phyloP scores from a whole-genome alignment of 2,797 vertebrate species.

The Urosaurus nigricauda region DNA sequence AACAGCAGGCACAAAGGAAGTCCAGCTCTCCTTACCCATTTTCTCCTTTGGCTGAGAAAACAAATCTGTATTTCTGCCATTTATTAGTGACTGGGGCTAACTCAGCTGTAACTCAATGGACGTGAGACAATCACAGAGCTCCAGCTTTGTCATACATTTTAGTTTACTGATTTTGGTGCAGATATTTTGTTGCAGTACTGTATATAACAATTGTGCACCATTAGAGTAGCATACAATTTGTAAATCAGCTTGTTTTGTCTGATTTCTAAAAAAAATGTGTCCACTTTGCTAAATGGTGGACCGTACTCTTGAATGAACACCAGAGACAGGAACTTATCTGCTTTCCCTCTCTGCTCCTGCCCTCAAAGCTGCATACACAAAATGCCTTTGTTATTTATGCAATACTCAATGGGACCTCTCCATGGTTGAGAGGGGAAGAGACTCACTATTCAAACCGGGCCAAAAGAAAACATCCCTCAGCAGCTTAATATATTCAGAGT shows the following conservation, averaged over 20 bases:
- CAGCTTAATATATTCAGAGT: conserved; percentile 9
- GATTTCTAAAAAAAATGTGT: conserved; percentile 20
- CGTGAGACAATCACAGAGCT: background rate
- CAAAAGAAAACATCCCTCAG: conserved; percentile 30
- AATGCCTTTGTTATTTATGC: conserved; percentile 49
- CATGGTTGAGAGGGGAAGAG: background rate
- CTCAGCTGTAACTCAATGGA: background rate
- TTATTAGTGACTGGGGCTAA: background rate
- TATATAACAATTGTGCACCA: fast-evolving
- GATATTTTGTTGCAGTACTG: background rate
- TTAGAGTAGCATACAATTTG: conserved; percentile 10
- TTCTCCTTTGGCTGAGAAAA: background rate
- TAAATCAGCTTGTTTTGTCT: background rate
- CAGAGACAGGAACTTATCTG: fast-evolving
- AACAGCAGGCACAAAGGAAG: background rate
- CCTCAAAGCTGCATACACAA: fast-evolving
- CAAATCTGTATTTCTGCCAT: background rate
- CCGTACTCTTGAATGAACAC: background rate
- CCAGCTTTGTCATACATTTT: background rate
- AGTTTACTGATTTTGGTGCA: background rate
- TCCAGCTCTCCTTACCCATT: background rate
- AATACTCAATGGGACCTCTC: background rate
- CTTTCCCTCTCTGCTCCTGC: background rate
- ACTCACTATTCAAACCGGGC: background rate
- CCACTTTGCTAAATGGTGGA: conserved; percentile 41